Conservation (phyloP, 2,797 vertebrate genomes). For the Linurgus olivaceus region DNA sequence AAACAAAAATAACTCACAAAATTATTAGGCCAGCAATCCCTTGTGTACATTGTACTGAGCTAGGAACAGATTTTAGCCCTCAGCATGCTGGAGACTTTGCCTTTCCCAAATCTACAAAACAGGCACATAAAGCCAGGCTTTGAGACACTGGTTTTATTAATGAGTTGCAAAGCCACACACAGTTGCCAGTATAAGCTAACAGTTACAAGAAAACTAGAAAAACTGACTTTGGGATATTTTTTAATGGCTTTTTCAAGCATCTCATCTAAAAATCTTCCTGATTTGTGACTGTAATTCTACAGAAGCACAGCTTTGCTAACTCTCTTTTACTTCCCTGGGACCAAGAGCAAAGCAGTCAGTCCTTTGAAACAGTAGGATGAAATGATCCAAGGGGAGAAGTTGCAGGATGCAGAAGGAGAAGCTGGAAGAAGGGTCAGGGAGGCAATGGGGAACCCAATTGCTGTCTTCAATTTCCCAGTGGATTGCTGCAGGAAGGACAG, state of each 20-base stretch:
- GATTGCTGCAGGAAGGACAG: background rate
- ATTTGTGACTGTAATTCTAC: background rate
- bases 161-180: too few relatives aligned
- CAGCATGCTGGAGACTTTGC: background rate
- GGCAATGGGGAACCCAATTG: accelerated
- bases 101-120: background rate
- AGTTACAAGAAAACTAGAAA: background rate
- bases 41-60: background rate
- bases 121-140: background rate
- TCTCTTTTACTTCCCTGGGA: background rate
- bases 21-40: background rate
- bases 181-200: background rate
- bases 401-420: background rate
- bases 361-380: background rate
- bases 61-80: background rate
- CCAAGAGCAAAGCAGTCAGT: background rate
- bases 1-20: background rate
- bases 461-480: background rate
- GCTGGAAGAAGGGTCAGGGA: background rate
- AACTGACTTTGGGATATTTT: background rate
- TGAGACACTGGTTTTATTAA: background rate
- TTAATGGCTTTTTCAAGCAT: background rate
- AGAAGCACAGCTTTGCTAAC: background rate
- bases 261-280: background rate
- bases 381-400: background rate